Evolutionary conservation across 2,888 invertebrate genomes (phyloP).

Genomic region (Eubasilissa splendida): DNA sequence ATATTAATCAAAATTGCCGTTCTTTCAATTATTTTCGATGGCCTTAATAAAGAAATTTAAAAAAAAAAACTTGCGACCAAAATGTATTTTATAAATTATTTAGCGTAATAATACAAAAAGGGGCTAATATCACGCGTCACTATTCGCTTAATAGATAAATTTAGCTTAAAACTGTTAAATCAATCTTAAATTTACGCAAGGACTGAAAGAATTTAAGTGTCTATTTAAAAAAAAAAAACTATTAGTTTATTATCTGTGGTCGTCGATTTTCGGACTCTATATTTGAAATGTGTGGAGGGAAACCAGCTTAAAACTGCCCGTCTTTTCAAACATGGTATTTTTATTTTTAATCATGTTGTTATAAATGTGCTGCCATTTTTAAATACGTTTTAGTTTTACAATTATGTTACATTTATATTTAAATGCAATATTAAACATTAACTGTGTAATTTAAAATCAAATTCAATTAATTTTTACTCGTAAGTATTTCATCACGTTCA

Average conservation of each 20-base stretch:
- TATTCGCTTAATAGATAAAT: slow-evolving; percentile 11
- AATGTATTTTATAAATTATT: slow-evolving; percentile 19
- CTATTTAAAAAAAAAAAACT: not conserved
- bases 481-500: no score
- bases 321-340: not conserved
- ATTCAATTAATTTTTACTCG: no score
- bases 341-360: not conserved
- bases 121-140: not conserved
- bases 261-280: no score
- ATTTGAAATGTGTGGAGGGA: no score
- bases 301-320: slow-evolving; percentile 31
- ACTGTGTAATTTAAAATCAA: no score
- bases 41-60: slow-evolving; percentile 1
- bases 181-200: slow-evolving; percentile 8
- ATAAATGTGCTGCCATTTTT: not conserved
- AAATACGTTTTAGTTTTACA: not conserved
- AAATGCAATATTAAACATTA: no score
- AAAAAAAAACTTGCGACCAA: not conserved
- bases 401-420: not conserved
- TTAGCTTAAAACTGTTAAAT: slow-evolving; percentile 8
- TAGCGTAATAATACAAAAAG: slow-evolving; percentile 1
- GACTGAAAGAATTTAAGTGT: slow-evolving; percentile 15
- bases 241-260: not conserved
- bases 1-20: not conserved
- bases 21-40: slow-evolving; percentile 12